Base-by-base conservation (phyloP, 2,888 invertebrate genomes). In the Timandra comae region DNA sequence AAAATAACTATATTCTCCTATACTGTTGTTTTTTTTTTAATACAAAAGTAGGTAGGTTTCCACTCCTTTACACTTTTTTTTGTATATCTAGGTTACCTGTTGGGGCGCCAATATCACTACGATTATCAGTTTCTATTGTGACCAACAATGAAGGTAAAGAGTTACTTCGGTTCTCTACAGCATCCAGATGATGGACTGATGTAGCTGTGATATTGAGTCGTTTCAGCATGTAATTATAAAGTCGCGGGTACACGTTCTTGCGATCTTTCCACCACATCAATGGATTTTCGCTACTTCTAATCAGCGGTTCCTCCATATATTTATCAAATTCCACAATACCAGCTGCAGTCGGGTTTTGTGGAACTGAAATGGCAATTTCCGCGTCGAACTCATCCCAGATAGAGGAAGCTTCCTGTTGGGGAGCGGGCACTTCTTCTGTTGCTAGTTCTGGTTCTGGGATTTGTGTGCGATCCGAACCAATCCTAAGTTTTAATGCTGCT, bases 321-420 rank as follows among this genome's bases (percentile, higher is more conserved):
- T 38, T 38, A 7, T 41, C 38, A 1, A 32, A 7, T 23, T 37
- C 37, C 4, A 41, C 25, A 16, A 37, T 41, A 7, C 34, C 33
- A 21, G 37, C 32, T n/a, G 34, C 37, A 3, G 20, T 10, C 3
- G 30, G 29, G 22, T 35, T 41, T 6, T 7, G 7, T 1, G 26
- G 24, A 8, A 9, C 12, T 6, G 33, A 7, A 8, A 9, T 4
- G 1, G 30, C 27, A 6, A 36, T 27, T 12, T 37, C 34, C 11
- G 16, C 2, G 22, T 34, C 31, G 11, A 37, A 41, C 2, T 31
- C 23, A 1, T 23, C 19, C 41, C 41, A 40, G 20, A 35, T 25
- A 1, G 29, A 27, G 7, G 25, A 12, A 3, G 27, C 16, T 7
- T n/a, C 8, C 11, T 21, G 12, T 12, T 16, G 16, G 6, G 16